These are phyloP conservation scores for Pseudorhombus dupliciocellatus DNA, from an alignment of 2,113 vertebrate species.

Conservation along the genomic window DNA sequence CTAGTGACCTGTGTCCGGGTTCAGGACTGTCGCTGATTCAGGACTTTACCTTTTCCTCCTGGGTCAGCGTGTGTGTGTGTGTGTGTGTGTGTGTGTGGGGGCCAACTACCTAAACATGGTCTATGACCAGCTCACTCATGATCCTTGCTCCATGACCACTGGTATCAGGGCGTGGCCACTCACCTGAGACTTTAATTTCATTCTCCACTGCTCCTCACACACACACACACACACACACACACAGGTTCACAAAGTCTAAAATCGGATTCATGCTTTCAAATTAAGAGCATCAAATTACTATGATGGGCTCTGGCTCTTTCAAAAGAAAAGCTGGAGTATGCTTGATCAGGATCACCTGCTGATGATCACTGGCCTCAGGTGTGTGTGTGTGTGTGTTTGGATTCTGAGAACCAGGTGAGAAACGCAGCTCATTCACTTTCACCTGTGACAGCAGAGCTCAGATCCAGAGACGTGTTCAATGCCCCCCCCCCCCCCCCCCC, in stretches of 20 bases:
- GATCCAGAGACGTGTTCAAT: too few relatives aligned
- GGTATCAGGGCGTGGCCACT: conserved; percentile 50
- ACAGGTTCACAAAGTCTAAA: neutral
- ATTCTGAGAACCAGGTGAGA: too few relatives aligned
- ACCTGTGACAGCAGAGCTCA: too few relatives aligned
- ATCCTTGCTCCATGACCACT: conserved; percentile 32
- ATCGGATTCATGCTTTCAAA: too few relatives aligned
- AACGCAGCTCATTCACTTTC: too few relatives aligned
- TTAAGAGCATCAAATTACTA: too few relatives aligned
- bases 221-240: conserved; percentile 12
- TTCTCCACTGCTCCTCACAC: conserved; percentile 32
- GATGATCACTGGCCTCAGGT: too few relatives aligned
- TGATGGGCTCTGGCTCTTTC: too few relatives aligned
- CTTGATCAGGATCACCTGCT: too few relatives aligned
- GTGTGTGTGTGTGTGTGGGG: conserved; percentile 16
- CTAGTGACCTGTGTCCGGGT: conserved; percentile 62
- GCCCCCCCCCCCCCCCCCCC: too few relatives aligned
- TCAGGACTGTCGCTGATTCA: conserved; percentile 72
- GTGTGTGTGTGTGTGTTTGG: too few relatives aligned
- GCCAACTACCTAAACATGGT: neutral
- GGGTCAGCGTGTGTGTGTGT: conserved; percentile 9
- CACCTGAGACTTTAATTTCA: conserved; percentile 50
- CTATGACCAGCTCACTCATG: conserved; percentile 15
- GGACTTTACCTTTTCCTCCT: conserved; percentile 60
- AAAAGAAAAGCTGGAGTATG: too few relatives aligned